These are phyloP conservation scores for Scylla paramamosain DNA, from an alignment of 1,140 invertebrate genomes.

Conservation along the genomic window DNA sequence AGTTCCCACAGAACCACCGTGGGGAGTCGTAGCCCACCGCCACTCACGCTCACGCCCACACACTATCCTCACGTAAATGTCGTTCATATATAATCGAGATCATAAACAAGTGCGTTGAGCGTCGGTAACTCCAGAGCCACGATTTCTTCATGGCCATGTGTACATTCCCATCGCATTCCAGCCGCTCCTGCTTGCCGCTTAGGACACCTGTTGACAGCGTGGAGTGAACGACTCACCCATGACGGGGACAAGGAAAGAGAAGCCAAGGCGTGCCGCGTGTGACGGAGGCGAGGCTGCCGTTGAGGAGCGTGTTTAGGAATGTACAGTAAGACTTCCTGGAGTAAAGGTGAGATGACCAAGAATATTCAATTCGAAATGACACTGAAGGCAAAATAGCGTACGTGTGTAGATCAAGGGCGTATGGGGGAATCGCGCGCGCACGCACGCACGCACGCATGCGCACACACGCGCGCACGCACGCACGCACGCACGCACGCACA, in stretches of 20 bases:
- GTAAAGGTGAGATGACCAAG: too few relatives aligned
- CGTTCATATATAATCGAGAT: not conserved
- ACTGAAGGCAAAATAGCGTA: too few relatives aligned
- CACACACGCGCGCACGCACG: too few relatives aligned
- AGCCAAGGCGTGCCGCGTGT: not conserved
- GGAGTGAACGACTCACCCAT: not conserved
- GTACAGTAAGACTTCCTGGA: too few relatives aligned
- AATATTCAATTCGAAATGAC: too few relatives aligned
- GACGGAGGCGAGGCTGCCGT: not conserved
- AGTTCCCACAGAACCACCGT: not conserved
- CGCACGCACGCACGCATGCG: too few relatives aligned
- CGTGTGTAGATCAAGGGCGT: too few relatives aligned
- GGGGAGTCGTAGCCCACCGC: not conserved
- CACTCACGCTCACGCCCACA: not conserved
- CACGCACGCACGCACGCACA: too few relatives aligned
- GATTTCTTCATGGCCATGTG: conserved; percentile 31
- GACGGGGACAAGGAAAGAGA: not conserved
- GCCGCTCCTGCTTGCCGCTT: conserved; percentile 21
- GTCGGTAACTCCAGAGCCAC: not conserved
- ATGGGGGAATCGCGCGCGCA: too few relatives aligned
- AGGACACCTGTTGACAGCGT: conserved; percentile 41
- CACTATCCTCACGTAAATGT: not conserved
- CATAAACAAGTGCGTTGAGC: not conserved
- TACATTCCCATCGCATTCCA: conserved; percentile 51
- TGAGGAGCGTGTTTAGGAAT: too few relatives aligned